Conservation (phyloP, 1,140 invertebrate genomes). For the Venturia canescens region DNA sequence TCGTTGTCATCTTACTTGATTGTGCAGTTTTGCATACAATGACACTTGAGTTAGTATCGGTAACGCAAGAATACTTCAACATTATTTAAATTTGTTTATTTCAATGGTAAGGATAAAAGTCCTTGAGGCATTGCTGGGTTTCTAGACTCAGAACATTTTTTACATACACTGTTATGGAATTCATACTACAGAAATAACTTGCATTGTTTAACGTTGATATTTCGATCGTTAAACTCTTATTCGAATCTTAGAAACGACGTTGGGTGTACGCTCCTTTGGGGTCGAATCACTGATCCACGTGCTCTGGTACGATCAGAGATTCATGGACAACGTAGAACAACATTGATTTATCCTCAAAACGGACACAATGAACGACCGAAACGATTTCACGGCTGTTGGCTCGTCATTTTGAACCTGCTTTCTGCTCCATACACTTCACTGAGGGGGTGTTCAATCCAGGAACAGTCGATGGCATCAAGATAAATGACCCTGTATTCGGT, state of each 20-base stretch:
- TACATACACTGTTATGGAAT: no score
- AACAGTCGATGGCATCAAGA: constrained; percentile 39
- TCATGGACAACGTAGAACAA: not conserved
- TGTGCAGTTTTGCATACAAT: constrained; percentile 12
- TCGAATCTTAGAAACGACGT: not conserved
- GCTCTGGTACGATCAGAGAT: not conserved
- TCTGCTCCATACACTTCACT: not conserved
- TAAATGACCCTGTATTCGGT: constrained; percentile 37
- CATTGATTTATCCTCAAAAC: constrained; percentile 7
- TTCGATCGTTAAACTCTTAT: no score
- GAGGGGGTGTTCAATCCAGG: constrained; percentile 1
- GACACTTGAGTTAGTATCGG: not conserved
- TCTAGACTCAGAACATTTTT: not conserved
- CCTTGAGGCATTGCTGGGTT: not conserved
- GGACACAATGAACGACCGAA: not conserved
- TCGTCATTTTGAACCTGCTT: constrained; percentile 22
- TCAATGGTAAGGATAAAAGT: no score
- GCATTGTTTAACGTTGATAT: no score
- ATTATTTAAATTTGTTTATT: not conserved
- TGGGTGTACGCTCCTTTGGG: not conserved
- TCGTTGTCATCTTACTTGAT: constrained; percentile 3
- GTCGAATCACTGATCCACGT: not conserved
- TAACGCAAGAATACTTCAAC: not conserved
- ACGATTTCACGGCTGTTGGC: constrained; percentile 42
- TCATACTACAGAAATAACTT: no score